A percentile compares a stretch with the other conserved stretches of the same genome.
phyloP scores from a whole-genome alignment of 2,797 vertebrate species.

The Pipistrellus nathusii region DNA sequence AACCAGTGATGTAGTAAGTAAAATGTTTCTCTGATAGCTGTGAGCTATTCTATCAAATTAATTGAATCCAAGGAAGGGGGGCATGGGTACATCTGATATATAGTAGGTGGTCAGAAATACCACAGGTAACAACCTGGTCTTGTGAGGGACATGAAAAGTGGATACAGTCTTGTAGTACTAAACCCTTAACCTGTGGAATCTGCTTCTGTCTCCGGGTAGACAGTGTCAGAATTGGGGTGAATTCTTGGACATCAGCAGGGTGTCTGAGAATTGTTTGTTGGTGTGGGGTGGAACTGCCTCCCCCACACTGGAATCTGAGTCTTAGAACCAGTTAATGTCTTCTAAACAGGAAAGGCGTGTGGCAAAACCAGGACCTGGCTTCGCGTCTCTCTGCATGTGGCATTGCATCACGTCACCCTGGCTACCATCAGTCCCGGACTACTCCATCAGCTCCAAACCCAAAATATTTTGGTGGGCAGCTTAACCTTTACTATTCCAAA shows the following conservation, averaged over 20 bases:
- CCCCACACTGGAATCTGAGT: background rate
- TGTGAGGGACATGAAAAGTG: background rate
- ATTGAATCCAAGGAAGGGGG: background rate
- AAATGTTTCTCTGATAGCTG: background rate
- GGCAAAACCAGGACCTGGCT: background rate
- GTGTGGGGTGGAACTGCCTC: background rate
- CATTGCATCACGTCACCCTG: background rate
- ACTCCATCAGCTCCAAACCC: background rate
- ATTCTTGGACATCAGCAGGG: background rate
- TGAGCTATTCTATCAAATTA: background rate
- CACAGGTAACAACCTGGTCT: background rate
- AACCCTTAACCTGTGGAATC: background rate
- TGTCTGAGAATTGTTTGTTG: background rate
- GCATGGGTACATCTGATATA: background rate
- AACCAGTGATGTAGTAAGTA: background rate
- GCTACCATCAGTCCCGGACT: background rate
- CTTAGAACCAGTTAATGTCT: background rate
- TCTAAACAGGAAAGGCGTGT: background rate
- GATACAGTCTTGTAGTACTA: background rate
- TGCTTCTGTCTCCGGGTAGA: background rate
- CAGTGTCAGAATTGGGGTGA: background rate
- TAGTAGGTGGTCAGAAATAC: background rate
- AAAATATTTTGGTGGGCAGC: background rate
- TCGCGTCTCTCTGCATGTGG: background rate
- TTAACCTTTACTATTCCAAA: slow-evolving; percentile 23